Percentiles rank a stretch among this genome's conserved stretches.
These are phyloP conservation scores for Nebria ingens DNA, from an alignment of 1,140 invertebrate species.

Conservation along the genomic window DNA sequence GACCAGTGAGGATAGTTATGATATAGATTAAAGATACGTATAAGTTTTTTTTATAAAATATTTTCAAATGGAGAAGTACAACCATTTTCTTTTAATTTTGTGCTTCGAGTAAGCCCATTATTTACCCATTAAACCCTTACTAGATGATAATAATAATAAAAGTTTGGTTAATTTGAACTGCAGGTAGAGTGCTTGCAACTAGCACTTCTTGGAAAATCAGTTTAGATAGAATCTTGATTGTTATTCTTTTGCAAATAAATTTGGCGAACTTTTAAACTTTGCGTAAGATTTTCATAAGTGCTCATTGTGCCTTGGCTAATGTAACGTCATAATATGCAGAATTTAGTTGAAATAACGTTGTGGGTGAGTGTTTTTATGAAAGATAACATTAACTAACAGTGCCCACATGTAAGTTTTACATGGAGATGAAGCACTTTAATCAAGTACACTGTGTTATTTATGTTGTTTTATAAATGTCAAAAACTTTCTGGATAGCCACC, in stretches of 20 bases:
- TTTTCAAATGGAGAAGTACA: too few species aligned
- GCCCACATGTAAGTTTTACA: background rate
- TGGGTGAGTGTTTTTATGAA: background rate
- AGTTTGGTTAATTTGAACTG: background rate
- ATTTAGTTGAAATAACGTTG: background rate
- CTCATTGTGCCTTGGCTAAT: background rate
- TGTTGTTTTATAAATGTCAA: constrained; percentile 6
- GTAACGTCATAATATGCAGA: background rate
- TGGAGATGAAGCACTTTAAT: background rate
- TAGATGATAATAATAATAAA: too few species aligned
- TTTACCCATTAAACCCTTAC: too few species aligned
- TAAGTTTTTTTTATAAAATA: too few species aligned
- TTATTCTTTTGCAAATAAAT: constrained; percentile 10
- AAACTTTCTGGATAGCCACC: too few species aligned
- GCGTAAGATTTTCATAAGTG: background rate
- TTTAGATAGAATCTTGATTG: background rate
- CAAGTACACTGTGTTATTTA: background rate
- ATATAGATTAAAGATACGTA: too few species aligned
- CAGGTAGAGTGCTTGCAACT: background rate
- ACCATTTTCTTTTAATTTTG: too few species aligned
- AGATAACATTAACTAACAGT: background rate
- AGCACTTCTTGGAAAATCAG: background rate
- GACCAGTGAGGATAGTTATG: too few species aligned
- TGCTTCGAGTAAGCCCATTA: too few species aligned
- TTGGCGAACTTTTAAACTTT: background rate